A percentile compares a stretch with the other conserved stretches of the same genome.
These are phyloP conservation scores for Limnothrissa miodon DNA, from an alignment of 2,113 vertebrate species.

Conservation along the genomic window DNA sequence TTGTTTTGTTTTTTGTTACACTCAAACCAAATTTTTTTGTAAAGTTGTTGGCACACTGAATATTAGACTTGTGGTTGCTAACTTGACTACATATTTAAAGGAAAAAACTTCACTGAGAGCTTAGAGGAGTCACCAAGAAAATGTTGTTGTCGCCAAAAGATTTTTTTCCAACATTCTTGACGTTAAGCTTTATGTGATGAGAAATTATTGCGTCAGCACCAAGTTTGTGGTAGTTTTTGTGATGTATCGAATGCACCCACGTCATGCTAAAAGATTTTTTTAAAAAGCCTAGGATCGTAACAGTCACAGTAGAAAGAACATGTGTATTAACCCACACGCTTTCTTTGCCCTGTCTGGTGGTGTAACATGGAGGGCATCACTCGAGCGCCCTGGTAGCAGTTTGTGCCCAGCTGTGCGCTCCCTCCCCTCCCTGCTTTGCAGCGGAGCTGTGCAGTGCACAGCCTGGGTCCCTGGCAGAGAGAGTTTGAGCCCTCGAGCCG, in stretches of 20 bases:
- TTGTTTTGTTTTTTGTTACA: constrained; percentile 34
- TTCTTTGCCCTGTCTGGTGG: background rate
- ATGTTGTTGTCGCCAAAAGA: constrained; percentile 47
- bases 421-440: background rate
- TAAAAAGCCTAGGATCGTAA: background rate
- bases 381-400: background rate
- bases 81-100: constrained; percentile 51
- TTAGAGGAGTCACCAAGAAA: constrained; percentile 43
- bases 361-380: background rate
- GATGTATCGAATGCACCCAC: background rate
- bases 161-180: constrained; percentile 38
- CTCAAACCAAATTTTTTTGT: constrained; percentile 50
- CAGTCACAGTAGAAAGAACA: constrained; percentile 17
- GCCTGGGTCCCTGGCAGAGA: background rate
- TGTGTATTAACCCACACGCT: background rate
- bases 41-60: constrained; percentile 56
- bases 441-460: background rate
- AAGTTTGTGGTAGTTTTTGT: constrained; percentile 14
- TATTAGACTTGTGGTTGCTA: constrained; percentile 53
- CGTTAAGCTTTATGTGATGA: constrained; percentile 47
- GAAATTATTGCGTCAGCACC: background rate
- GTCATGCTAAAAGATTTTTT: constrained; percentile 17
- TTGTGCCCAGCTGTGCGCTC: background rate
- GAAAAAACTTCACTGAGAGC: constrained; percentile 36
- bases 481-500: background rate